Evolutionary conservation across 1,140 invertebrate species (phyloP).

Genomic region (Anoplolepis gracilipes): DNA sequence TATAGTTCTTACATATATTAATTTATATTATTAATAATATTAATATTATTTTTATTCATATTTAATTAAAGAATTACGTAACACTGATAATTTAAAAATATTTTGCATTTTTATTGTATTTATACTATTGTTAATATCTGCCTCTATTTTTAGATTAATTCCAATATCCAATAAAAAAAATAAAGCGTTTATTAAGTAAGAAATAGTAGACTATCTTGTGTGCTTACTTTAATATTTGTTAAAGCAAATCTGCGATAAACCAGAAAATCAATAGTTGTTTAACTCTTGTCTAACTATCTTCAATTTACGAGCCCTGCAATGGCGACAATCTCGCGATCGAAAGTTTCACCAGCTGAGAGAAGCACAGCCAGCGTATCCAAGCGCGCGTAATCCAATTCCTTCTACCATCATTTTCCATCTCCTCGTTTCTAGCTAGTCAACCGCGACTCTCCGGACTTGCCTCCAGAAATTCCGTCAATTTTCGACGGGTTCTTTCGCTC

Average conservation of each 20-base stretch:
- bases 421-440: slow-evolving; percentile 46
- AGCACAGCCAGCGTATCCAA: background rate
- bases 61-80: slow-evolving; percentile 1
- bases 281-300: background rate
- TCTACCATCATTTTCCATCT: slow-evolving; percentile 42
- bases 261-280: background rate
- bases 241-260: background rate
- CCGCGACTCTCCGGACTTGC: slow-evolving; percentile 1
- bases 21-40: too few species aligned
- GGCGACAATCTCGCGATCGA: slow-evolving; percentile 33
- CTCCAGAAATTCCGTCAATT: slow-evolving; percentile 51
- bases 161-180: too few species aligned
- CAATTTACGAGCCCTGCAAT: slow-evolving; percentile 18
- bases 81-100: background rate
- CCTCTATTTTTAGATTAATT: background rate
- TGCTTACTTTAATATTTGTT: background rate
- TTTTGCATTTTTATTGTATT: background rate
- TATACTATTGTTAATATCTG: background rate
- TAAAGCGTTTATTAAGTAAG: background rate
- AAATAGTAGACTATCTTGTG: background rate
- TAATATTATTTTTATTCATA: too few species aligned
- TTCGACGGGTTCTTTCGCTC: slow-evolving; percentile 45
- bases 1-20: too few species aligned
- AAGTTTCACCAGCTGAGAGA: slow-evolving; percentile 13
- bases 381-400: slow-evolving; percentile 42